Evolutionary conservation across 2,888 invertebrate species (phyloP).

Genomic region (Drosophila buzzatii): DNA sequence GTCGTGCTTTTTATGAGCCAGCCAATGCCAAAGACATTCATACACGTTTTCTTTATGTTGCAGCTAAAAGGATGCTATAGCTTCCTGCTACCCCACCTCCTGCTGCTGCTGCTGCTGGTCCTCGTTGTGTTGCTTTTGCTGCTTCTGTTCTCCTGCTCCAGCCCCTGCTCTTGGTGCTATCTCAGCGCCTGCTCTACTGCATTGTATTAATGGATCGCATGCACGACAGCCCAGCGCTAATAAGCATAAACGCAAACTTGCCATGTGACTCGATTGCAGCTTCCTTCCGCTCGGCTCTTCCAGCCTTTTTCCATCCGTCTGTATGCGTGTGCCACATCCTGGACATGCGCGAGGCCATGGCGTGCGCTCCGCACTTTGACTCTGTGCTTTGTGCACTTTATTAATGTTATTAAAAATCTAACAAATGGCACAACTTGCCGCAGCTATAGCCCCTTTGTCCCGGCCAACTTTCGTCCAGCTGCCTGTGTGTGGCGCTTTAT

Average conservation of each 20-base stretch:
- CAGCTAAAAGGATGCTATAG: constrained; percentile 71
- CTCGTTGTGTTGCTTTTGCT: constrained; percentile 4
- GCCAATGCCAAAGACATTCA: constrained; percentile 67
- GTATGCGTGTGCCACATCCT: constrained; percentile 9
- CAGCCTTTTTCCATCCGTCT: background rate
- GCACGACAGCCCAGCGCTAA: constrained; percentile 70
- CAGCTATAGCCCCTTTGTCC: constrained; percentile 10
- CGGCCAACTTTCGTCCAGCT: constrained; percentile 7
- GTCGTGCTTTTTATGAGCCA: constrained; percentile 70
- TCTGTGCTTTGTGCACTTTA: constrained; percentile 77
- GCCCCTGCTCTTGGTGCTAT: background rate
- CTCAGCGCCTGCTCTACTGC: constrained; percentile 37
- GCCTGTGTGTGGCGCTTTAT: constrained; percentile 47
- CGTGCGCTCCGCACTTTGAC: constrained; percentile 69
- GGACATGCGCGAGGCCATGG: constrained; percentile 31
- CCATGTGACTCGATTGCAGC: constrained; percentile 61
- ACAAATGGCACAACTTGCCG: constrained; percentile 67
- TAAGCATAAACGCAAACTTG: constrained; percentile 75
- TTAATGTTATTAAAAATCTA: constrained; percentile 82
- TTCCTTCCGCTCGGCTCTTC: constrained; percentile 41
- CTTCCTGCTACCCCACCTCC: constrained; percentile 4
- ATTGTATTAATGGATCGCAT: constrained; percentile 73
- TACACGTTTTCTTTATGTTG: constrained; percentile 73
- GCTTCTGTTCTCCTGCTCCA: background rate
- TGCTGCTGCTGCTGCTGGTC: background rate